Evolutionary conservation across 2,888 invertebrate genomes (phyloP).

Genomic region (Phortica magna): DNA sequence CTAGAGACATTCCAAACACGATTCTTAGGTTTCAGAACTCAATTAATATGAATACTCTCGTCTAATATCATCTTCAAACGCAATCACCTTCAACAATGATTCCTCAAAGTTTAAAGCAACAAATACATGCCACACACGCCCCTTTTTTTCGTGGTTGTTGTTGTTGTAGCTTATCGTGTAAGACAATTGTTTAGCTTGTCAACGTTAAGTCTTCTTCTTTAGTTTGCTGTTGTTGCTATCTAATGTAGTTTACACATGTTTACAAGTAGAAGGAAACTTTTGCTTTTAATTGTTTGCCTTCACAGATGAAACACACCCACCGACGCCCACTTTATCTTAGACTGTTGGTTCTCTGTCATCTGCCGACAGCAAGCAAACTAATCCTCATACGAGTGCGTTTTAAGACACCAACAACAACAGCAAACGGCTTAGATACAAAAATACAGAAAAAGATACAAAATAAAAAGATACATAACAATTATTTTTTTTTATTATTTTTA

Average conservation of each 20-base stretch:
- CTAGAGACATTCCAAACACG: too few species aligned
- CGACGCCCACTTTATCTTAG: not conserved
- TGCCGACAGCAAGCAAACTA: not conserved
- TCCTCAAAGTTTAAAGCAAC: too few species aligned
- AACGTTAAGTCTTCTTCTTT: not conserved
- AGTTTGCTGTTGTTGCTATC: not conserved
- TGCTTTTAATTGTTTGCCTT: not conserved
- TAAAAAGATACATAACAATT: not conserved
- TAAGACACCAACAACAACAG: not conserved
- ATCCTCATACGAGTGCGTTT: too few species aligned
- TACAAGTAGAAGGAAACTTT: not conserved
- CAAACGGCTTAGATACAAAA: not conserved
- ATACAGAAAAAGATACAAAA: not conserved
- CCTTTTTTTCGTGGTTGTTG: not conserved
- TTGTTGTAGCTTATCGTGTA: not conserved
- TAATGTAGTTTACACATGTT: slow-evolving; percentile 10
- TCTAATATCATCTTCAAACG: too few species aligned
- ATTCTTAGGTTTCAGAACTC: too few species aligned
- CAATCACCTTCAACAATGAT: too few species aligned
- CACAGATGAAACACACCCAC: not conserved
- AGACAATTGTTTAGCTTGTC: not conserved
- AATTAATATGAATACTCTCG: too few species aligned
- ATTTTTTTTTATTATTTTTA: slow-evolving; percentile 12
- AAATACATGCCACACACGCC: not conserved
- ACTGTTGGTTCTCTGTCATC: not conserved